Evolutionary conservation across 2,797 vertebrate genomes (phyloP), one percentile per base, ranked within the genome.

Genomic region (Sitta carolinensis): DNA sequence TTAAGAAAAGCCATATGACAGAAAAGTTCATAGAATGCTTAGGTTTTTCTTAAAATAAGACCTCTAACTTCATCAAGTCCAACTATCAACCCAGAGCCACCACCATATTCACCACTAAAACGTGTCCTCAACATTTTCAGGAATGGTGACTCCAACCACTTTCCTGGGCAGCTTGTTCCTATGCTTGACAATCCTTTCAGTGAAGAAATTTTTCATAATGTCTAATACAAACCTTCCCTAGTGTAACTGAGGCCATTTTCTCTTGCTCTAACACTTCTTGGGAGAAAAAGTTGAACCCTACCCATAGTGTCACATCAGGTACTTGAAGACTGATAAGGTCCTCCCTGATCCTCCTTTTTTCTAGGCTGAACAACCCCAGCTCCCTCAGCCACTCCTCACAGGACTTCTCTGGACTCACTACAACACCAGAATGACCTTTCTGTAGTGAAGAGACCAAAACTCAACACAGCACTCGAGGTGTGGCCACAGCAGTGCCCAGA

Each of bases 391-490:
- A 13, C 5, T n/a, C 47, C 10, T 51, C 58, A 42, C 1, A 34
- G 30, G 4, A 52, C 16, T n/a, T 51, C 58, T 62, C 47, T 62
- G 47, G 36, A 50, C 30, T n/a, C 30, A 13, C 5, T 76, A 5
- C 47, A 75, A 4, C 36, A 13, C 17, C 73, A 5, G 3, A 70
- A 22, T 26, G 14, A 5, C 26, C 2, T 18, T 48, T 17, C 4
- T 62, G 17, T 15, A 48, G 17, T 16, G 54, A 70, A 17, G 15
- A 4, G 8, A 30, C 54, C 21, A 42, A 9, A 50, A 19, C 8
- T 27, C 10, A 1, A 22, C 48, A 20, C 10, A 32, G 13, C 2
- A 59, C 2, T 59, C 0, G 0, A 59, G 29, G 0, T 38, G 55
- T 9, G 3, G 29, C 27, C 72, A 38, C 29, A 43, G 0, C 23